Evolutionary conservation across 2,113 vertebrate species (phyloP).

Genomic region (Tauraco erythrolophus): DNA sequence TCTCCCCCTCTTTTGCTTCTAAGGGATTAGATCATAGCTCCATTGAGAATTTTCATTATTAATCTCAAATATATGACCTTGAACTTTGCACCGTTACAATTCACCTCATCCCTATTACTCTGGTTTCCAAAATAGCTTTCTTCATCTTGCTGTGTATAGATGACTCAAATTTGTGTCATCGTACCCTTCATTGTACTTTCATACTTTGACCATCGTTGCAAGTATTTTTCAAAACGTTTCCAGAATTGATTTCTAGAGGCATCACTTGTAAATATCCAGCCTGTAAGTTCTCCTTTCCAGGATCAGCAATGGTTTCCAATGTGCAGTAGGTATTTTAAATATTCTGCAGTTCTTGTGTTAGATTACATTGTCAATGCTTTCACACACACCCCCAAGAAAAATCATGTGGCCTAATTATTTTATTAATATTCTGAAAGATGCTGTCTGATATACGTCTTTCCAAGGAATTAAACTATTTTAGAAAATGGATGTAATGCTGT

Average conservation of each 20-base stretch:
- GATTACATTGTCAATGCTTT: neutral
- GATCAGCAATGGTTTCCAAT: neutral
- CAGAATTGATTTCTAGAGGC: neutral
- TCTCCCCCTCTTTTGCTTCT: neutral
- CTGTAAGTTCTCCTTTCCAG: neutral
- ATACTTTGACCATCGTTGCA: neutral
- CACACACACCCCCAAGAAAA: neutral
- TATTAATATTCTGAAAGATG: neutral
- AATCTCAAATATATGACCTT: neutral
- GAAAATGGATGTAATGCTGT: neutral
- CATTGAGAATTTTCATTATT: neutral
- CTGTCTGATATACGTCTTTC: neutral
- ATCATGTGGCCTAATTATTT: neutral
- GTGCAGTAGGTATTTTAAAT: neutral
- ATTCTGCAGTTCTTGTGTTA: neutral
- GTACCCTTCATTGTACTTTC: neutral
- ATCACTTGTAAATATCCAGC: neutral
- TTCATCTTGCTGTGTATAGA: neutral
- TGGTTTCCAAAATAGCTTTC: neutral
- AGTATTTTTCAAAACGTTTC: neutral
- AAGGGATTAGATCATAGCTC: neutral
- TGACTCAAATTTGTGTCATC: neutral
- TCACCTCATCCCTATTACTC: neutral
- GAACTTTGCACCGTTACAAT: neutral
- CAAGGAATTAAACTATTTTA: neutral